Evolutionary conservation across 2,888 invertebrate genomes (phyloP).

Genomic region (Melieria picta): DNA sequence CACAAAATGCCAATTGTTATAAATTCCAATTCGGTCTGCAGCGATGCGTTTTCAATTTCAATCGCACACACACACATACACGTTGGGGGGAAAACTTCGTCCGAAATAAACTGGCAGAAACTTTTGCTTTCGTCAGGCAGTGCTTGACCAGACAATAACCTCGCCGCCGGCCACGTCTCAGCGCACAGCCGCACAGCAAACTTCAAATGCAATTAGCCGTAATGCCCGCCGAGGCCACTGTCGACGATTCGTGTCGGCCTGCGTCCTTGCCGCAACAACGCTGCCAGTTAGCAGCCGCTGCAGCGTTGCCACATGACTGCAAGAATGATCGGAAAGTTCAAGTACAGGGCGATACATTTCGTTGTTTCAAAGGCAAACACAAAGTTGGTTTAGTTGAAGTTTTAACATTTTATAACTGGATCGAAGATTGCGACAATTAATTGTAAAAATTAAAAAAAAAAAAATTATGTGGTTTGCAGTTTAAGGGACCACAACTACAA

Average conservation of each 20-base stretch:
- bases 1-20: too few species aligned
- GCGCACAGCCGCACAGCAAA: background rate
- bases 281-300: background rate
- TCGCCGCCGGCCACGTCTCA: slow-evolving; percentile 3
- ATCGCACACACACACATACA: background rate
- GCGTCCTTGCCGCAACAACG: background rate
- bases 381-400: too few species aligned
- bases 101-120: slow-evolving; percentile 13
- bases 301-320: background rate
- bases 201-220: slow-evolving; percentile 2
- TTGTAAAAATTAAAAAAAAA: too few species aligned
- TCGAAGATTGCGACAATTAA: too few species aligned
- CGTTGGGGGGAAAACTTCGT: background rate
- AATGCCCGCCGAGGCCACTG: background rate
- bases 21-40: too few species aligned
- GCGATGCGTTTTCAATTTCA: too few species aligned
- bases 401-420: too few species aligned
- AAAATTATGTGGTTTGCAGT: too few species aligned
- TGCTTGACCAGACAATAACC: slow-evolving; percentile 25
- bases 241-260: background rate
- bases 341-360: too few species aligned
- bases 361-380: too few species aligned
- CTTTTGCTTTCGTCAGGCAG: slow-evolving; percentile 23
- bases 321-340: background rate
- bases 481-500: too few species aligned